Evolutionary conservation across 2,888 invertebrate genomes (phyloP).

Genomic region (Corythucha ciliata): DNA sequence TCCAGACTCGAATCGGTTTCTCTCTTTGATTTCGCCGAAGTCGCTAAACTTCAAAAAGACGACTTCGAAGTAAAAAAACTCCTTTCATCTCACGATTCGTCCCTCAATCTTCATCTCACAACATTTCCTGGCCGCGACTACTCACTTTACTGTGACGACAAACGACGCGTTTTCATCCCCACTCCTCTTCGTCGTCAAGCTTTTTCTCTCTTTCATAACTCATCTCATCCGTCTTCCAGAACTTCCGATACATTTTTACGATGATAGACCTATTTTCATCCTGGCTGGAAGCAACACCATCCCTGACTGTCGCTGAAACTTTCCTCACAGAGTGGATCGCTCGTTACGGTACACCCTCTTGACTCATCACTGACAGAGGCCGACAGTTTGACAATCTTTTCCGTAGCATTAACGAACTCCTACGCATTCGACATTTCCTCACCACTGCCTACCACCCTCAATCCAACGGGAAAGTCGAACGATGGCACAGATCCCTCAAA

Average conservation of each 20-base stretch:
- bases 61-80: neutral
- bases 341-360: slow-evolving; percentile 40
- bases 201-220: slow-evolving; percentile 31
- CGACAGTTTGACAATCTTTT: slow-evolving; percentile 35
- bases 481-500: slow-evolving; percentile 41
- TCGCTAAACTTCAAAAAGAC: slow-evolving; percentile 1
- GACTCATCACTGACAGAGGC: slow-evolving; percentile 40
- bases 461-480: slow-evolving; percentile 41
- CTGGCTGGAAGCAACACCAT: slow-evolving; percentile 41
- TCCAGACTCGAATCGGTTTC: slow-evolving; percentile 1
- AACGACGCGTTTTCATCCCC: slow-evolving; percentile 4
- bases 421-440: slow-evolving; percentile 32
- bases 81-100: slow-evolving; percentile 1
- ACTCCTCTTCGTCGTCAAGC: neutral
- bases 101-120: slow-evolving; percentile 27
- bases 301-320: slow-evolving; percentile 39
- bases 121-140: slow-evolving; percentile 30
- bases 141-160: neutral
- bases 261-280: slow-evolving; percentile 39
- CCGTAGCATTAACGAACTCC: slow-evolving; percentile 30
- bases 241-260: slow-evolving; percentile 39
- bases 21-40: neutral
- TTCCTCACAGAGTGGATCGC: slow-evolving; percentile 41
- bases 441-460: slow-evolving; percentile 32
- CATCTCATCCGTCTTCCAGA: slow-evolving; percentile 35